These are phyloP conservation scores for Daboia siamensis DNA, from an alignment of 2,113 vertebrate species.

Conservation along the genomic window DNA sequence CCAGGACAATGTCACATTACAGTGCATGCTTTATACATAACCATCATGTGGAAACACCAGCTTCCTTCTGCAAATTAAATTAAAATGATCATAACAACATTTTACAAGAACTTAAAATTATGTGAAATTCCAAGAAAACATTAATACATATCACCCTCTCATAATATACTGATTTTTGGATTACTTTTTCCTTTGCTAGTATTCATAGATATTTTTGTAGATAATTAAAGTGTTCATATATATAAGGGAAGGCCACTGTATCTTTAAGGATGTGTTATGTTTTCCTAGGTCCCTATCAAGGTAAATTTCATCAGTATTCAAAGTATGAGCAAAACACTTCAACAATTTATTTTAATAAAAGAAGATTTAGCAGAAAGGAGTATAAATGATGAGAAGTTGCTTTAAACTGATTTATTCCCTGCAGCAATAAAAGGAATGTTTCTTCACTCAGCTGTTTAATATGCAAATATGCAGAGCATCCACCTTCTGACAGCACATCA, in stretches of 20 bases:
- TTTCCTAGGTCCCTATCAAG: conserved; percentile 78
- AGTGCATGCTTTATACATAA: neutral
- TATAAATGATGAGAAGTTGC: conserved; percentile 93
- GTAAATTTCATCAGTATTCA: conserved; percentile 87
- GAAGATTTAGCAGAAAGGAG: conserved; percentile 90
- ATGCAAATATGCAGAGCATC: conserved; percentile 99
- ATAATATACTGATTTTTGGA: neutral
- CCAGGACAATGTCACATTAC: neutral
- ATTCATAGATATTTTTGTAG: conserved; percentile 44
- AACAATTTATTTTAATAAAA: conserved; percentile 95
- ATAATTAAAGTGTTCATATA: conserved; percentile 57
- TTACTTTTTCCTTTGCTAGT: conserved; percentile 17
- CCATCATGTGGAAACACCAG: neutral
- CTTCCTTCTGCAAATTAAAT: neutral
- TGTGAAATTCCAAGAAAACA: neutral
- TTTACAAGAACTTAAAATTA: neutral
- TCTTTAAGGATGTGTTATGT: conserved; percentile 79
- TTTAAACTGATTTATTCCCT: conserved; percentile 99
- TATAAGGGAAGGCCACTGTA: conserved; percentile 65
- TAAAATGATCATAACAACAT: neutral
- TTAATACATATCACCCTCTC: neutral
- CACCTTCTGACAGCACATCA: conserved; percentile 93
- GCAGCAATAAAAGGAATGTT: conserved; percentile 95
- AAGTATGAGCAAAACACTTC: conserved; percentile 88
- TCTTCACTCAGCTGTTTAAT: conserved; percentile 96